Percentiles rank a stretch among this genome's conserved stretches.
phyloP scores from a whole-genome alignment of 2,113 vertebrate species.

The Semicossyphus pulcher region DNA sequence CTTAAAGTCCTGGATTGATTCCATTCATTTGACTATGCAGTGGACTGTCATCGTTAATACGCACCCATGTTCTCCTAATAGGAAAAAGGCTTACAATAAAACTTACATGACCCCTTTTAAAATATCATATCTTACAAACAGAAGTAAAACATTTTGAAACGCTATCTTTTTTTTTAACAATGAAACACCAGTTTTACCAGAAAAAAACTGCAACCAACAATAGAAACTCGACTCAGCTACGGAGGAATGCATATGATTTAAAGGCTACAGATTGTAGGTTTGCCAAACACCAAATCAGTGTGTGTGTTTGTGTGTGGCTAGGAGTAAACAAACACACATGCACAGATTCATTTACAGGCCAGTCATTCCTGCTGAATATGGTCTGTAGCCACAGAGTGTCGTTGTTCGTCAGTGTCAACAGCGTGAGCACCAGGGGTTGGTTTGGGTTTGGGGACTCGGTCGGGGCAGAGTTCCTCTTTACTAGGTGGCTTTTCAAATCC shows the following conservation, averaged over 20 bases:
- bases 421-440: slow-evolving; percentile 85
- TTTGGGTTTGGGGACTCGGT: slow-evolving; percentile 44
- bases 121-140: slow-evolving; percentile 67
- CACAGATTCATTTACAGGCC: slow-evolving; percentile 77
- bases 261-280: slow-evolving; percentile 88
- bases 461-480: slow-evolving; percentile 76
- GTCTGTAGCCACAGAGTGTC: slow-evolving; percentile 89
- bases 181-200: slow-evolving; percentile 66
- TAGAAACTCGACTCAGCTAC: slow-evolving; percentile 72
- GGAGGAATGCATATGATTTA: slow-evolving; percentile 95
- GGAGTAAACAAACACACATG: slow-evolving; percentile 63
- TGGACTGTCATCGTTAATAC: slow-evolving; percentile 46
- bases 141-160: slow-evolving; percentile 53
- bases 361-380: slow-evolving; percentile 92
- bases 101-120: slow-evolving; percentile 60
- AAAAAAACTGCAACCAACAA: slow-evolving; percentile 65
- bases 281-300: slow-evolving; percentile 87
- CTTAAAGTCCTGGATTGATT: slow-evolving; percentile 33
- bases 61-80: slow-evolving; percentile 43
- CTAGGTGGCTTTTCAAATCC: slow-evolving; percentile 59
- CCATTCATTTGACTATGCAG: slow-evolving; percentile 34
- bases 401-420: slow-evolving; percentile 83
- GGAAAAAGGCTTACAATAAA: slow-evolving; percentile 49
- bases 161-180: slow-evolving; percentile 39
- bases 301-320: slow-evolving; percentile 63